Percentiles rank a stretch among this genome's conserved stretches.
phyloP scores from a whole-genome alignment of 2,797 vertebrate species.

The Artibeus jamaicensis region DNA sequence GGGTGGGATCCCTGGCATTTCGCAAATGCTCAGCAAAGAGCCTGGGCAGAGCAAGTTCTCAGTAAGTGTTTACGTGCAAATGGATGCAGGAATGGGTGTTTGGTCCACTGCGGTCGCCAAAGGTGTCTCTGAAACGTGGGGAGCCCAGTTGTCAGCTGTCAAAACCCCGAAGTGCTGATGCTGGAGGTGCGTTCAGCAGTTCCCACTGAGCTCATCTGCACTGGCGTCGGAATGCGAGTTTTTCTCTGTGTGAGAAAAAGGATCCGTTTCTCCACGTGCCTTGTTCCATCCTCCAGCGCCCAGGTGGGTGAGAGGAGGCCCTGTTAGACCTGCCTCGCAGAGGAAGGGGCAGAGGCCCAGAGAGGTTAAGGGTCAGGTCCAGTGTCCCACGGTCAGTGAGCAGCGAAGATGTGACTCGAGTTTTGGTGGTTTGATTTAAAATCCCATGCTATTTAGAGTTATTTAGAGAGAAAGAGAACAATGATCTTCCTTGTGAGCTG shows the following conservation, averaged over 20 bases:
- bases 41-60: not conserved
- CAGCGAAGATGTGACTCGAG: not conserved
- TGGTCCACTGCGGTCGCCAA: not conserved
- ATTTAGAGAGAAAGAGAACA: not conserved
- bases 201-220: not conserved
- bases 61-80: not conserved
- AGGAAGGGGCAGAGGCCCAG: not conserved
- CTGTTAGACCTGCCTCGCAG: not conserved
- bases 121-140: not conserved
- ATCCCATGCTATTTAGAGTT: not conserved
- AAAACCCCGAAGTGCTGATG: not conserved
- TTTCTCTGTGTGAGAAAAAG: not conserved
- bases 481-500: not conserved
- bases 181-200: not conserved
- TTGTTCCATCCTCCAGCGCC: not conserved
- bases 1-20: not conserved
- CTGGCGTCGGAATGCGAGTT: not conserved
- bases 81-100: not conserved
- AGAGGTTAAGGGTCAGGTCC: not conserved
- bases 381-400: not conserved
- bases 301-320: not conserved
- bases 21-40: not conserved
- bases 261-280: not conserved
- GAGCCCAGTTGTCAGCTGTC: not conserved
- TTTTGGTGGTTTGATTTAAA: not conserved